Percentiles rank a stretch among this genome's conserved stretches.
phyloP scores from a whole-genome alignment of 2,113 vertebrate species.

The Sylvietta virens region DNA sequence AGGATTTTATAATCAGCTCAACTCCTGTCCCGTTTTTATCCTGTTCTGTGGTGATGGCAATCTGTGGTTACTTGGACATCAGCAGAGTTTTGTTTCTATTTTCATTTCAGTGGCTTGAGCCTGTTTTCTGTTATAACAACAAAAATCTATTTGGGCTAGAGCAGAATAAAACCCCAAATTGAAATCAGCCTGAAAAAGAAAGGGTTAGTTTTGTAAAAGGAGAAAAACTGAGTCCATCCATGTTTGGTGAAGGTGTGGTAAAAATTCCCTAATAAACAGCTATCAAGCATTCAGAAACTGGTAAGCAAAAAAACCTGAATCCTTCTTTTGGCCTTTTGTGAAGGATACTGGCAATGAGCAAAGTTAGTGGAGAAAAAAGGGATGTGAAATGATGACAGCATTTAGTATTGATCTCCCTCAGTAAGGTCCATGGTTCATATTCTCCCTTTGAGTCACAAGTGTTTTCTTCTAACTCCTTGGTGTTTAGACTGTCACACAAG shows the following conservation, averaged over 20 bases:
- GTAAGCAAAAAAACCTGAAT: neutral
- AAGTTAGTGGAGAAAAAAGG: neutral
- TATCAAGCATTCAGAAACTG: neutral
- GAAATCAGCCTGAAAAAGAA: neutral
- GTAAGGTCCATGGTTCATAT: neutral
- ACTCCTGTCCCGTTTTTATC: neutral
- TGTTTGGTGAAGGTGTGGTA: neutral
- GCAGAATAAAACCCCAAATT: neutral
- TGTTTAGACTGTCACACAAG: neutral
- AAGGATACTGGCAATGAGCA: neutral
- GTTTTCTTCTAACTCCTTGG: neutral
- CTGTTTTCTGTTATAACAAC: neutral
- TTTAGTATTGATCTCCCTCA: neutral
- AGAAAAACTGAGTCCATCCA: accelerated
- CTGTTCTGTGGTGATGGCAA: neutral
- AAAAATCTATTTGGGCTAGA: neutral
- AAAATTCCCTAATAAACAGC: neutral
- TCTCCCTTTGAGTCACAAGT: neutral
- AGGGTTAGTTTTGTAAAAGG: neutral
- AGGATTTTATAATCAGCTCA: neutral
- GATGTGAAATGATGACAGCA: neutral
- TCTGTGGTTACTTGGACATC: constrained; percentile 11
- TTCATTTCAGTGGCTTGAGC: neutral
- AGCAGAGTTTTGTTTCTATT: constrained; percentile 8
- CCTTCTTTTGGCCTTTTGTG: neutral